Evolutionary conservation across 2,888 invertebrate species (phyloP), one percentile per base, ranked within the genome.

Genomic region (Caprella mutica): DNA sequence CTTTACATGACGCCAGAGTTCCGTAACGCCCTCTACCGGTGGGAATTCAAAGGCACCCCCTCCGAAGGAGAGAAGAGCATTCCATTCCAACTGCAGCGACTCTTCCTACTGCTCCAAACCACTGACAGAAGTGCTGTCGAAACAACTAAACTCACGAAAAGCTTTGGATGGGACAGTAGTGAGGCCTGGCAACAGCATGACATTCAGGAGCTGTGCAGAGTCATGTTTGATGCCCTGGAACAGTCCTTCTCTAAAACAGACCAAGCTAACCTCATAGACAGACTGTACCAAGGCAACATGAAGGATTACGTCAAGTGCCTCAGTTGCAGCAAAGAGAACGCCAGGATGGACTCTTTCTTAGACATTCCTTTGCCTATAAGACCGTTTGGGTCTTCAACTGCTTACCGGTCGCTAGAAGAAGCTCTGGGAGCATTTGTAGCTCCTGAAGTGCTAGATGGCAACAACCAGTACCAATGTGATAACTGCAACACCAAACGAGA

Each of bases 171-270:
- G 91, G 85, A 86, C 69, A 84, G 85, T 39, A 83, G 84, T 59
- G 86, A 89, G 72, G 87, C 87, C 0, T 90, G 89, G 86, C 87
- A 90, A 68, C 91, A 91, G 69, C 91, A 91, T 70, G 91, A 91
- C 70, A 87, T 91, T 52, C 90, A 91, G 71, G 90, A 91, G 71
- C 74, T 91, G 55, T 89, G 86, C 70, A 78, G 89, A 43, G 86
- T 90, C 8, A 88, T 91, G 86, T 89, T 91, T 71, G 90, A 91
- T 71, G 88, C 89, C 0, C 72, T 91, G 44, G 89, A 89, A 71
- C 81, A 82, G 66, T 86, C 84, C 68, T 87, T 89, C 72, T 84
- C 83, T 71, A 83, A 85, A 67, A 86, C 87, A 1, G 81, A 84
- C 66, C 85, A 88, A 71, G 81, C 84, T 3, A 82, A 87, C 70